Evolutionary conservation across 1,140 invertebrate genomes (phyloP).

Genomic region (Catajapyx aquilonaris): DNA sequence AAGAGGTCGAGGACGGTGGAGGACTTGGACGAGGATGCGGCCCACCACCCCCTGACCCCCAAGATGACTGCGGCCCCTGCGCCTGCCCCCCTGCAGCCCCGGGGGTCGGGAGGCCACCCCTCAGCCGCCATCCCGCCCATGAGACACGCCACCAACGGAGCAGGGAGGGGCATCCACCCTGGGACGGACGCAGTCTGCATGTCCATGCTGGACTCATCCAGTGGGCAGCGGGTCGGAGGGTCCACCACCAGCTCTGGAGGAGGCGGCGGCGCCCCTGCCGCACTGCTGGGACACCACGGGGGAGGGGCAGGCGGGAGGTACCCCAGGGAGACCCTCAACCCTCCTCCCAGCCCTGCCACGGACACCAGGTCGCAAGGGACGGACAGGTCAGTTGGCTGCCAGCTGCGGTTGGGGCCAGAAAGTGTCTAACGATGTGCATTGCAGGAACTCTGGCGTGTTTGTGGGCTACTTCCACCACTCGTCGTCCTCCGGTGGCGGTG

Average conservation of each 20-base stretch:
- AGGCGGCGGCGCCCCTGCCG: constrained; percentile 14
- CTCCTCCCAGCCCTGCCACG: constrained; percentile 70
- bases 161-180: constrained; percentile 13
- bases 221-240: constrained; percentile 41
- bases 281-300: constrained; percentile 19
- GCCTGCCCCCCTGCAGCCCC: constrained; percentile 49
- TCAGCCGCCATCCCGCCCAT: too few relatives aligned
- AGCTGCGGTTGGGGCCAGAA: too few relatives aligned
- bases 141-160: constrained; percentile 24
- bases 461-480: too few relatives aligned
- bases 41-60: too few relatives aligned
- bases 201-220: constrained; percentile 34
- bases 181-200: constrained; percentile 31
- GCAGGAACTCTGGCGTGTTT: too few relatives aligned
- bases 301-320: too few relatives aligned
- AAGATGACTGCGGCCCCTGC: constrained; percentile 47
- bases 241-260: constrained; percentile 14
- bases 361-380: constrained; percentile 33
- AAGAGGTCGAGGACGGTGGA: too few relatives aligned
- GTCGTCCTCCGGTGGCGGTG: too few relatives aligned
- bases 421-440: too few relatives aligned
- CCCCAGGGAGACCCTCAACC: constrained; percentile 63
- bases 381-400: too few relatives aligned
- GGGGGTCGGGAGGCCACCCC: constrained; percentile 13
- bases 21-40: too few relatives aligned